These are phyloP conservation scores for Molanna angustata DNA, from an alignment of 2,888 invertebrate species.

Conservation along the genomic window DNA sequence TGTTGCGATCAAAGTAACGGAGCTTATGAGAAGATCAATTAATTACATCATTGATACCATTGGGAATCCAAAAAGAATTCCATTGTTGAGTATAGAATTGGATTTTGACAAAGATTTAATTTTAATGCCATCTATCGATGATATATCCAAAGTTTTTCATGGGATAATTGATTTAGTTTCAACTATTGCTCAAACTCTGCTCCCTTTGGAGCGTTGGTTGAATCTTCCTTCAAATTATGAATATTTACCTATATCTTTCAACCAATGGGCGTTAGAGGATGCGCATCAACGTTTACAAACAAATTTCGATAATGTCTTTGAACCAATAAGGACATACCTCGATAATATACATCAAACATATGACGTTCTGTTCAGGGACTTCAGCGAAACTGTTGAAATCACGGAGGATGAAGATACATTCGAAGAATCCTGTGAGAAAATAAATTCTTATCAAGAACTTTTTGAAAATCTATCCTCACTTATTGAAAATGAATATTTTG, in stretches of 20 bases:
- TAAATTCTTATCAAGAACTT: constrained; percentile 58
- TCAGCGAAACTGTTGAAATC: constrained; percentile 46
- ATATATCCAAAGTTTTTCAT: constrained; percentile 57
- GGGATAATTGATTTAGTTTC: constrained; percentile 57
- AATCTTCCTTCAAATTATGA: constrained; percentile 11
- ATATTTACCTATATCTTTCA: constrained; percentile 54
- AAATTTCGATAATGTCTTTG: constrained; percentile 54
- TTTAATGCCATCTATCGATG: constrained; percentile 58
- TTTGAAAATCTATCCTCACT: constrained; percentile 60
- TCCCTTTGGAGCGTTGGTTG: constrained; percentile 51
- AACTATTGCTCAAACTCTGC: constrained; percentile 56
- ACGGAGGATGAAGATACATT: constrained; percentile 55
- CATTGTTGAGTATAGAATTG: constrained; percentile 60
- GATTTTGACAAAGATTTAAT: constrained; percentile 55
- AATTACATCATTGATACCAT: constrained; percentile 59
- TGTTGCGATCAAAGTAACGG: constrained; percentile 60
- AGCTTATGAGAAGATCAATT: constrained; percentile 65
- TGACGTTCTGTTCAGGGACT: constrained; percentile 52
- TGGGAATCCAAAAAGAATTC: constrained; percentile 53
- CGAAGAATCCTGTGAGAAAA: constrained; percentile 59
- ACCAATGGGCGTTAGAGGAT: constrained; percentile 54
- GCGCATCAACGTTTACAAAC: constrained; percentile 52
- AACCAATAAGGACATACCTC: constrained; percentile 57
- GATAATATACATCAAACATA: constrained; percentile 55
- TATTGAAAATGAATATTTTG: constrained; percentile 66